Conservation (phyloP, 1,140 invertebrate species). For the Vollenhovia emeryi region DNA sequence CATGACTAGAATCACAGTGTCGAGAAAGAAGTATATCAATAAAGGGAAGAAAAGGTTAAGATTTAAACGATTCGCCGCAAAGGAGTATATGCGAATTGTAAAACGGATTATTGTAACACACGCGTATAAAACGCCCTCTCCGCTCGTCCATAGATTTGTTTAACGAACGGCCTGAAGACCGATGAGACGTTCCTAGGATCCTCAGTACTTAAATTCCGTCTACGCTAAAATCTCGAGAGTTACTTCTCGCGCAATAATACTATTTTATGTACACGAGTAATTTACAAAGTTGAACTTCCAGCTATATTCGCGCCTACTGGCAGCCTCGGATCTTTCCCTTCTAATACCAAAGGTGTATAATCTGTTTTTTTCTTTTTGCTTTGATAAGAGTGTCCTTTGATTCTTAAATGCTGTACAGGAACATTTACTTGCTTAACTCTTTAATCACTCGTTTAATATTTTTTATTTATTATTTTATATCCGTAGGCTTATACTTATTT, state of each 20-base stretch:
- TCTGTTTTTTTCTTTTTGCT: constrained; percentile 45
- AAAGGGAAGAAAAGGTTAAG: constrained; percentile 15
- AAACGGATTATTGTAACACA: constrained; percentile 23
- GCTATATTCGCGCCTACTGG: constrained; percentile 71
- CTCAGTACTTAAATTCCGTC: constrained; percentile 55
- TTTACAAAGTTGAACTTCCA: constrained; percentile 80
- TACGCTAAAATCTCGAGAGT: constrained; percentile 63
- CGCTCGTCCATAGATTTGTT: constrained; percentile 18
- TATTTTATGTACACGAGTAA: constrained; percentile 81
- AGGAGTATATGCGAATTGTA: constrained; percentile 22
- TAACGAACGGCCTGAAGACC: constrained; percentile 33
- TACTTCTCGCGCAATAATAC: constrained; percentile 48
- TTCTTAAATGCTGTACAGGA: constrained; percentile 86
- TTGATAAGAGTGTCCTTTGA: constrained; percentile 83
- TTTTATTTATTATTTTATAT: constrained; percentile 73
- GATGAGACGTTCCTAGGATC: constrained; percentile 48
- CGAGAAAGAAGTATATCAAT: constrained; percentile 24
- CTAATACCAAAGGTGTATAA: constrained; percentile 79
- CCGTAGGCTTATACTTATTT: constrained; percentile 70
- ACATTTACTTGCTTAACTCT: constrained; percentile 83
- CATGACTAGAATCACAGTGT: constrained; percentile 58
- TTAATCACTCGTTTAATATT: constrained; percentile 72
- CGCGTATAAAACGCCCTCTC: constrained; percentile 43
- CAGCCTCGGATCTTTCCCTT: constrained; percentile 79
- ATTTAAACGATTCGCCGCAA: constrained; percentile 20